A percentile compares a stretch with the other conserved stretches of the same genome.
phyloP scores from a whole-genome alignment of 2,888 invertebrate species.

The Hirtodrosophila cameraria region DNA sequence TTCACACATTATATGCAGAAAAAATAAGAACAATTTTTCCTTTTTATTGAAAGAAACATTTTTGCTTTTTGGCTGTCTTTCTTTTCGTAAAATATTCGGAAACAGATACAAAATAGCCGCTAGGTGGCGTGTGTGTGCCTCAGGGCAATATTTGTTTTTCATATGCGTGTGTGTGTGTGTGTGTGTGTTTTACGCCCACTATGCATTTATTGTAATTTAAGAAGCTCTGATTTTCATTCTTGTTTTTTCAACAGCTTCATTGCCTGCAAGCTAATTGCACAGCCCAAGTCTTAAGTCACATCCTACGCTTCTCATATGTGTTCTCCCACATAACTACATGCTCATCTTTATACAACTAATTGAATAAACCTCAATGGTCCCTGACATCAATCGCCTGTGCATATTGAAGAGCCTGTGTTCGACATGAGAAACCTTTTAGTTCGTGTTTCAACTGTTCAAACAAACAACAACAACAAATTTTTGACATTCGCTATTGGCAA shows the following conservation, averaged over 20 bases:
- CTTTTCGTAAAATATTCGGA: slow-evolving; percentile 40
- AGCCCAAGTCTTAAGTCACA: slow-evolving; percentile 9
- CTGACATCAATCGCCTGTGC: slow-evolving; percentile 1
- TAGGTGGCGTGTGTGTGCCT: slow-evolving; percentile 31
- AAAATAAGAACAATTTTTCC: too few species aligned
- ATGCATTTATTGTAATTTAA: slow-evolving; percentile 68
- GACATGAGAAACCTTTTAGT: slow-evolving; percentile 71
- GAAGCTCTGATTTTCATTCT: slow-evolving; percentile 46
- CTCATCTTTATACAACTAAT: slow-evolving; percentile 24
- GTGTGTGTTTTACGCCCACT: slow-evolving; percentile 18
- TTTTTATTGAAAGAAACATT: slow-evolving; percentile 28
- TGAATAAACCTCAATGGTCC: slow-evolving; percentile 22
- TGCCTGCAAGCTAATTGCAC: slow-evolving; percentile 71
- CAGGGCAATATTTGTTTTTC: slow-evolving; percentile 41
- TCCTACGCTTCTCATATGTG: slow-evolving; percentile 4
- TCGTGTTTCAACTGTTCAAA: slow-evolving; percentile 13
- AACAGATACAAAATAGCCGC: slow-evolving; percentile 33
- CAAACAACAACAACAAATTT: slow-evolving; percentile 1
- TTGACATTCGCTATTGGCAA: too few species aligned
- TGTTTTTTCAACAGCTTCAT: slow-evolving; percentile 10
- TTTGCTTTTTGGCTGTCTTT: not conserved
- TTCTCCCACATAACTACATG: slow-evolving; percentile 39
- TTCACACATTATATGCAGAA: too few species aligned
- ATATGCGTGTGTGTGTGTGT: slow-evolving; percentile 5
- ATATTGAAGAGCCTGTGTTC: slow-evolving; percentile 10